Base-by-base conservation (phyloP, 2,113 vertebrate genomes). In the Elaphurus davidianus region DNA sequence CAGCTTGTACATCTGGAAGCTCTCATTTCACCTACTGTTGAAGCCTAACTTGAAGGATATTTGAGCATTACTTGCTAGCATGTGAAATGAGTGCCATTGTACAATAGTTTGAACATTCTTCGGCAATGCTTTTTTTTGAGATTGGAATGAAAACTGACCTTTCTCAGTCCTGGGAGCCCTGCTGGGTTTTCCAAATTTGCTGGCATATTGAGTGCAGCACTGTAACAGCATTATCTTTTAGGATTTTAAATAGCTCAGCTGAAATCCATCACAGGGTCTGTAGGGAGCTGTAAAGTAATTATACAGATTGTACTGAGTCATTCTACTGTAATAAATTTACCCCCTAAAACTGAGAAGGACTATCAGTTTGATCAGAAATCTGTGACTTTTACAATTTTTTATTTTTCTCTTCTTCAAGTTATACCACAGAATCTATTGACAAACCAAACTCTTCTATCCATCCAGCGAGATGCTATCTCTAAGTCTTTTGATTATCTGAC, bases 351-450 rank as follows among this genome's bases (percentile, higher is more conserved):
- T 52, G 93, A 33, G 90, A 86, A 78, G 19, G 78, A 21, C 52
- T 93, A 76, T 88, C 52, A 43, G 67, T 96, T 89, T 76, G 30
- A 93, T 52, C 33, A 50, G 54, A 95, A 85, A 92, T 94, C 55
- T 93, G 36, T 83, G 71, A 95, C 52, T 88, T 90, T 87, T 93
- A 64, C 96, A 78, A 79, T 81, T 52, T 84, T 87, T 93, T 81
- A 92, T 92, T 54, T 55, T 93, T 60, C 45, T 64, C 52, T 97
- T 78, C 33, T 85, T 89, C 54, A 86, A 59, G n/a, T 28, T 82
- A 47, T 76, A 87, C 67, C 71, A 36, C 78, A 30, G 54, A 19
- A 94, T 64, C 55, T 62, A 59, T 11, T 79, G 92, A 95, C 91
- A 95, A 91, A 74, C 6, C 11, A 19, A 89, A 90, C 30, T 89